A percentile compares a stretch with the other conserved stretches of the same genome.
These are phyloP conservation scores for Chlorodrepanis virens DNA, from an alignment of 2,113 vertebrate genomes.

Conservation along the genomic window DNA sequence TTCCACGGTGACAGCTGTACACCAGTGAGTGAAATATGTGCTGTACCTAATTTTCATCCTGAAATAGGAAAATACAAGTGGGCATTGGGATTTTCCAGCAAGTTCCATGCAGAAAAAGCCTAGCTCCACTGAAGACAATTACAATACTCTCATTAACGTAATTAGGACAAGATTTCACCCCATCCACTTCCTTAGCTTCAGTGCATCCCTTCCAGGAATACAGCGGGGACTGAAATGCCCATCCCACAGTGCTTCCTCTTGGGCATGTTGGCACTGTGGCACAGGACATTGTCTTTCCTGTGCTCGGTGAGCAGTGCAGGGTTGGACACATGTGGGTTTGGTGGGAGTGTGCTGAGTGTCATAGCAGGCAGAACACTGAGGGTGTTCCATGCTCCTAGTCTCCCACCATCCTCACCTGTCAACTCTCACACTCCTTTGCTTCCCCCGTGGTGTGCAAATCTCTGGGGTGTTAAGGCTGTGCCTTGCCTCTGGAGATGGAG, in stretches of 20 bases:
- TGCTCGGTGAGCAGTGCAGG: rapidly evolving
- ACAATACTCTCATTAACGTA: neutral
- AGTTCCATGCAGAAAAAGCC: neutral
- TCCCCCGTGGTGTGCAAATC: rapidly evolving
- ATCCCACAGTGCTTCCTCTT: neutral
- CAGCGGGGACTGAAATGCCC: neutral
- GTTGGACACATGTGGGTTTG: neutral
- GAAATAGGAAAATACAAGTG: slow-evolving; percentile 30
- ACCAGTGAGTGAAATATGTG: neutral
- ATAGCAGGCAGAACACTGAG: rapidly evolving
- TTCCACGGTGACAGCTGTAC: slow-evolving; percentile 17
- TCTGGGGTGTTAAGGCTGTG: neutral
- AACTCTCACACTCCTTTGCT: neutral
- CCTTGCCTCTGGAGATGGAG: neutral
- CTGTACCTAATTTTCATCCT: slow-evolving; percentile 8
- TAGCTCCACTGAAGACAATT: neutral
- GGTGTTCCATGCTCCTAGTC: neutral
- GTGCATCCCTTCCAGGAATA: neutral
- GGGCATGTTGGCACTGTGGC: neutral
- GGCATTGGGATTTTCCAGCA: slow-evolving; percentile 13
- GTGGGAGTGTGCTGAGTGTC: neutral
- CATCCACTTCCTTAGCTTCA: neutral
- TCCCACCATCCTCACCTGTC: neutral
- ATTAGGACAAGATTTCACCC: slow-evolving; percentile 1
- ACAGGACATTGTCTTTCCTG: neutral